Conservation (phyloP, 2,113 vertebrate genomes). For the Istiophorus platypterus region DNA sequence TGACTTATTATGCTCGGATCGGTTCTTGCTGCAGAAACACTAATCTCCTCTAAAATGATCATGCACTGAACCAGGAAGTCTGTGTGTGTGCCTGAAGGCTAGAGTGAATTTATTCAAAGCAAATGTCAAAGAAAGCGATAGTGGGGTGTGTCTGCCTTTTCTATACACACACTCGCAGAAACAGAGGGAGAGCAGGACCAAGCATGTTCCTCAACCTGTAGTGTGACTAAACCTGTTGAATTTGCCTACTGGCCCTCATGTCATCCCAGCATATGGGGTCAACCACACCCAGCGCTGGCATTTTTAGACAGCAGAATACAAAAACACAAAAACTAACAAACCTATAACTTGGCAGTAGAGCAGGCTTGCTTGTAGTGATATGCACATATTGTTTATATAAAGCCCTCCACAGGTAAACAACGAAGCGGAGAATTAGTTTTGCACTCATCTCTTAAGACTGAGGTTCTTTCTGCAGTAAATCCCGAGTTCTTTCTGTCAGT, state of each 20-base stretch:
- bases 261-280: constrained; percentile 66
- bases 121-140: constrained; percentile 33
- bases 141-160: constrained; percentile 65
- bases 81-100: constrained; percentile 20
- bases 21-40: neutral
- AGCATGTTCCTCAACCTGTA: constrained; percentile 66
- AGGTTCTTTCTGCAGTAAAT: constrained; percentile 27
- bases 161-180: constrained; percentile 27
- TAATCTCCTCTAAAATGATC: neutral
- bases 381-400: neutral
- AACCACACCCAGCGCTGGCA: constrained; percentile 76
- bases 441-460: neutral
- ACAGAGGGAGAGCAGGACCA: constrained; percentile 67
- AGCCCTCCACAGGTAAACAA: neutral
- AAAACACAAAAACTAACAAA: constrained; percentile 24
- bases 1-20: neutral
- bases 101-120: constrained; percentile 27
- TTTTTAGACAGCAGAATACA: constrained; percentile 46
- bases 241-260: constrained; percentile 70
- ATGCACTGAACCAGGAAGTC: neutral
- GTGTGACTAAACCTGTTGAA: constrained; percentile 78
- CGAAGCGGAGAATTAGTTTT: neutral
- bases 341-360: constrained; percentile 5
- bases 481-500: constrained; percentile 47
- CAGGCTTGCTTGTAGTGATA: neutral